Evolutionary conservation across 2,888 invertebrate genomes (phyloP), one percentile per base, ranked within the genome.

Genomic region (Enoplolaimus lenunculus): DNA sequence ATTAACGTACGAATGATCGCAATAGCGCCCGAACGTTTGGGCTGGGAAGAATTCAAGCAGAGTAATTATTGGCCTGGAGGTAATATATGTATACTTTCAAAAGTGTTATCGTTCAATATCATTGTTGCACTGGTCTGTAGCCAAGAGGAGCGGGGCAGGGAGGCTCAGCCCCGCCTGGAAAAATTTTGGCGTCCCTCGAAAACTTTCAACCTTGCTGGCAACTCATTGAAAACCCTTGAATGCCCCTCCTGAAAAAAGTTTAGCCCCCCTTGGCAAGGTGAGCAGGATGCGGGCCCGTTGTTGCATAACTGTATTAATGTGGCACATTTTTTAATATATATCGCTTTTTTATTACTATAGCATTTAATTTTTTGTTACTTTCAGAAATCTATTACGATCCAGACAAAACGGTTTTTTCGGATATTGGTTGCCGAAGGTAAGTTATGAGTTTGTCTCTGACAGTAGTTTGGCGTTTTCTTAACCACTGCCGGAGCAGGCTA

Each of bases 31-130:
- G 69, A 69, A 28, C 2, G 26, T 2, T 29, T 69, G 68, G 69
- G 69, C 69, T 28, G 33, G 26, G 69, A 69, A 30, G 65, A 69
- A 69, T 69, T 69, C 64, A 28, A n/a, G n/a, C n/a, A 69, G n/a
- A 21, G 69, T n/a, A 66, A 66, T 13, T 69, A 28, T 67, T 69
- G 69, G 69, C 31, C 69, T 13, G 64, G 64, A n/a, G 64, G 64
- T 62, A 7, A 62, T 29, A 7, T n/a, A n/a, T n/a, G n/a, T n/a
- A n/a, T n/a, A n/a, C n/a, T n/a, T n/a, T n/a, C n/a, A n/a, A n/a
- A n/a, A n/a, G n/a, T n/a, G n/a, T n/a, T n/a, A n/a, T n/a, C n/a
- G n/a, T n/a, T n/a, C n/a, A 21, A 21, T 57, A 21, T 26, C 21
- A 57, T 57, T 57, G 57, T 26, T 57, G 57, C 57, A 21, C 26